Evolutionary conservation across 2,888 invertebrate genomes (phyloP), one percentile per base, ranked within the genome.

Genomic region (Andrena haemorrhoa): DNA sequence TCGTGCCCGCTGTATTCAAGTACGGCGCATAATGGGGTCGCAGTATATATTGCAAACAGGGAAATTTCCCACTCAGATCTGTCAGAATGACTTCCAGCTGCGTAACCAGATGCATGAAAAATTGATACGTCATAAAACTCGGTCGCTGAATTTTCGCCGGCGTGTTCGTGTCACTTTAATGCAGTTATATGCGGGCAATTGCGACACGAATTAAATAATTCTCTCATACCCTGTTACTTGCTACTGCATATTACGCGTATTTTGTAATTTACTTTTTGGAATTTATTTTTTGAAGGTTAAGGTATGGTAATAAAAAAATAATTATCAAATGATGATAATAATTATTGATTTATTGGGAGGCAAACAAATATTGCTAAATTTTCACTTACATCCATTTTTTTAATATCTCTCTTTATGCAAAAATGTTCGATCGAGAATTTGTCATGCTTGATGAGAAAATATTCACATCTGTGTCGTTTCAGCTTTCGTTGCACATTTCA

Each of bases 1-100:
- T 85, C 16, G 90, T 91, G 6, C 90, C 90, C 51, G 89, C 90
- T 66, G 92, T 93, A 41, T 87, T 92, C 12, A 92, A 73, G 68
- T 92, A 92, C 16, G 91, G 87, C 7, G 82, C 65, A 63, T 89
- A 89, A 63, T 92, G 89, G 0, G 89, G 86, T 20, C 83, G 86
- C n/a, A 92, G 66, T 10, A 91, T 69, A 33, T 85, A 77, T 61
- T 80, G 87, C 51, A 92, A 71, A 60, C 83, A 87, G 4, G 92
- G 90, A 41, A 90, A 64, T 81, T 91, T 92, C 16, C 76, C 77
- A 4, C 82, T 83, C 53, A 92, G 78, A 85, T 91, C 91, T 31
- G 69, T 35, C 64, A 86, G 12, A 20, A 74, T 26, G 12, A 29
- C 16, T 1, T 84, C 78, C 7, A 88, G 53, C 87, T 87, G 35